phyloP scores from a whole-genome alignment of 2,113 vertebrate species.

The Heteronetta atricapilla region DNA sequence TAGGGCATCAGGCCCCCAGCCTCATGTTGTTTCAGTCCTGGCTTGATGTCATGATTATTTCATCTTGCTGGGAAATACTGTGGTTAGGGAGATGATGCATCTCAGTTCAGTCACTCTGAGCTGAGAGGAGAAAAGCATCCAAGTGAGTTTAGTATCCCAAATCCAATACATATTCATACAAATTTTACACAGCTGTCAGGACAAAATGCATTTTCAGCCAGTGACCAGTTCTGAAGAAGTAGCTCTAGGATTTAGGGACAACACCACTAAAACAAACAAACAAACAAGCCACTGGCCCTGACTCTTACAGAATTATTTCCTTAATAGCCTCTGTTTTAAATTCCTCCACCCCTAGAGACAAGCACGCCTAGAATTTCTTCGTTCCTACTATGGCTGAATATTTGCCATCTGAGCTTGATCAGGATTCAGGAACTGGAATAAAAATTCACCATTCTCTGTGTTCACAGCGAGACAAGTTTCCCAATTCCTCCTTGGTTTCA shows the following conservation, averaged over 20 bases:
- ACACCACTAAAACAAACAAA: neutral
- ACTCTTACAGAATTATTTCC: neutral
- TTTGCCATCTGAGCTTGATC: neutral
- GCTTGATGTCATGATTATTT: constrained; percentile 26
- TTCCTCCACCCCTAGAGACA: neutral
- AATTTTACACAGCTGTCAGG: neutral
- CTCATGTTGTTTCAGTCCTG: neutral
- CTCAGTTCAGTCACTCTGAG: neutral
- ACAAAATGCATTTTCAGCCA: neutral
- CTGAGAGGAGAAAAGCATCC: neutral
- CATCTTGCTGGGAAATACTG: constrained; percentile 14
- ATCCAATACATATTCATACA: neutral
- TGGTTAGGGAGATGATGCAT: neutral
- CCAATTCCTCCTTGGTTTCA: neutral
- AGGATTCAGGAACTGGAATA: neutral
- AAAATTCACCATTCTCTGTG: neutral
- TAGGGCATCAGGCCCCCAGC: neutral
- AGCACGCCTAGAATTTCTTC: neutral
- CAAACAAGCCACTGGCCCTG: neutral
- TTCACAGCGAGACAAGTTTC: neutral
- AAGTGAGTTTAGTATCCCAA: neutral
- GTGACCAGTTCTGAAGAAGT: neutral
- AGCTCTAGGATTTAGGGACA: neutral
- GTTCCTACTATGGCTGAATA: neutral
- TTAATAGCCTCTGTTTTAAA: neutral